A percentile compares a stretch with the other conserved stretches of the same genome.
Conservation (phyloP, 2,888 invertebrate species). For the Lordiphosa fenestrarum region DNA sequence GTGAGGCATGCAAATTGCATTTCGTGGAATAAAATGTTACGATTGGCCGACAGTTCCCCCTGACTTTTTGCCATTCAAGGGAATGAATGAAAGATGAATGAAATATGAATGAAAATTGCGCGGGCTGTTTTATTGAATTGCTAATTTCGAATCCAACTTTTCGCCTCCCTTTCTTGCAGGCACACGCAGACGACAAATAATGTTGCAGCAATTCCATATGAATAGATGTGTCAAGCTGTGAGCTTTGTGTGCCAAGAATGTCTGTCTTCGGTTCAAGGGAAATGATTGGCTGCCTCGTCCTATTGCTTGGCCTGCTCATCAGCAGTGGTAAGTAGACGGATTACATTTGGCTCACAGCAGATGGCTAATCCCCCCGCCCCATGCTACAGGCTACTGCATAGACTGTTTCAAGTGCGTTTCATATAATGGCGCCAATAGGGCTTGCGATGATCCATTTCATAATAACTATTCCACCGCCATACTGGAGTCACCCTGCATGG, state of each 20-base stretch:
- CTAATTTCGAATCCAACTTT: slow-evolving; percentile 26
- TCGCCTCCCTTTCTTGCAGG: slow-evolving; percentile 1
- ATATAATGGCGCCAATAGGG: slow-evolving; percentile 89
- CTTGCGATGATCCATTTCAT: slow-evolving; percentile 98
- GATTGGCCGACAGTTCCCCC: slow-evolving; percentile 25
- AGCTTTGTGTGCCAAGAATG: slow-evolving; percentile 37
- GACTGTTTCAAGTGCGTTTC: slow-evolving; percentile 99
- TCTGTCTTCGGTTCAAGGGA: slow-evolving; percentile 49
- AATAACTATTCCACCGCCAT: slow-evolving; percentile 92
- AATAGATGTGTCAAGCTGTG: slow-evolving; percentile 19
- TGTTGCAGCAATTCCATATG: slow-evolving; percentile 8
- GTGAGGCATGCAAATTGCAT: slow-evolving; percentile 15
- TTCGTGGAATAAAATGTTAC: slow-evolving; percentile 10
- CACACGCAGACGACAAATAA: slow-evolving; percentile 5
- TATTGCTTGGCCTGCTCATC: slow-evolving; percentile 53
- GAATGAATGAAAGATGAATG: slow-evolving; percentile 1
- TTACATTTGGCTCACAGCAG: not conserved
- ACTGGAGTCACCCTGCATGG: slow-evolving; percentile 95
- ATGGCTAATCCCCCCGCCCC: not conserved
- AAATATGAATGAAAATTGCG: too few species aligned
- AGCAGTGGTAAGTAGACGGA: slow-evolving; percentile 47
- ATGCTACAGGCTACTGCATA: slow-evolving; percentile 83
- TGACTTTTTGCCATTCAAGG: slow-evolving; percentile 3
- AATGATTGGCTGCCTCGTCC: slow-evolving; percentile 47
- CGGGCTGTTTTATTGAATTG: slow-evolving; percentile 25